Conservation (phyloP, 2,113 vertebrate species). For the Epinephelus lanceolatus region DNA sequence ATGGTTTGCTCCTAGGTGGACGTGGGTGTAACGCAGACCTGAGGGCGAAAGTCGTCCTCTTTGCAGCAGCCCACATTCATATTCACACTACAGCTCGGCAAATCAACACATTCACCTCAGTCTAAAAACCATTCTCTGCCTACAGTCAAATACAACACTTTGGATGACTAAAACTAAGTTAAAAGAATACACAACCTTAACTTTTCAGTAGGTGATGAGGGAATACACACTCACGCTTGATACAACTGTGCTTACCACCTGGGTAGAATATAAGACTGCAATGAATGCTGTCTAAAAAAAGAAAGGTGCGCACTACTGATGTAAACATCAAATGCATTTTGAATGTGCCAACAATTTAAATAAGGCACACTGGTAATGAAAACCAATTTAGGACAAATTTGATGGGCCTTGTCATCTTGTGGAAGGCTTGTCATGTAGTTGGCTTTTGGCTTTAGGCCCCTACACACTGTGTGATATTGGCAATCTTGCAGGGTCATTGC, state of each 20-base stretch:
- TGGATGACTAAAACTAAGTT: constrained; percentile 30
- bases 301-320: background rate
- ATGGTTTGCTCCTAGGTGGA: constrained; percentile 78
- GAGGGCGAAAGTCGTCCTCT: constrained; percentile 65
- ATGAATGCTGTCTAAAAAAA: background rate
- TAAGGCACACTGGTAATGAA: background rate
- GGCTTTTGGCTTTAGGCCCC: constrained; percentile 35
- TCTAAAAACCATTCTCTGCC: constrained; percentile 49
- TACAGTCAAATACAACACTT: constrained; percentile 46
- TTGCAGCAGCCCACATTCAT: constrained; percentile 69
- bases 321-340: background rate
- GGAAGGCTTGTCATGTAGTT: constrained; percentile 10
- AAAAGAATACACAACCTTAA: constrained; percentile 14
- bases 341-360: background rate
- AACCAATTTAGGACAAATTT: constrained; percentile 5
- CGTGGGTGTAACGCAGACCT: constrained; percentile 77
- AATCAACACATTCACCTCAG: constrained; percentile 55
- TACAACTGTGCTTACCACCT: background rate
- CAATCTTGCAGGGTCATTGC: constrained; percentile 35
- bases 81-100: constrained; percentile 64
- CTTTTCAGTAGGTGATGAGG: constrained; percentile 15
- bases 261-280: background rate
- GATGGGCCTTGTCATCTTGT: constrained; percentile 22
- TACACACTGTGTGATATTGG: constrained; percentile 21
- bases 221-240: background rate